Evolutionary conservation across 2,888 invertebrate genomes (phyloP).

Genomic region (Abrostola triplasia): DNA sequence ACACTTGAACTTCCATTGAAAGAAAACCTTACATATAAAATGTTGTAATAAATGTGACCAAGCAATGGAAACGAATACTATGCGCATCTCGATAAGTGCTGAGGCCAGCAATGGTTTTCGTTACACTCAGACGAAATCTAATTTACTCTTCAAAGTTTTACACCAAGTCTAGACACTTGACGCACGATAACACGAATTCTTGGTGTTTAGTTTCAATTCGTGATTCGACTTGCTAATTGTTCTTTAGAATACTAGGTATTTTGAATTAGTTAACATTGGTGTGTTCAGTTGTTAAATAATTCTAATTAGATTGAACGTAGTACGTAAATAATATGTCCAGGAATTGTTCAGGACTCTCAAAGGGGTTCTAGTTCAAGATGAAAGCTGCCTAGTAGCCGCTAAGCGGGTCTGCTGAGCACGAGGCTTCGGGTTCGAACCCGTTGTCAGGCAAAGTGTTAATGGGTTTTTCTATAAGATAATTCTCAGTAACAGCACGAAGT

Average conservation of each 20-base stretch:
- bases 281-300: background rate
- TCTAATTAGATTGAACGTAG: no score
- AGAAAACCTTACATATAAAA: background rate
- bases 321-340: no score
- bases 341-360: no score
- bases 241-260: constrained; percentile 32
- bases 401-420: no score
- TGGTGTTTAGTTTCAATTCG: constrained; percentile 68
- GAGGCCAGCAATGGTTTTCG: constrained; percentile 76
- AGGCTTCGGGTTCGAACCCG: no score
- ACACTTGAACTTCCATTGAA: no score
- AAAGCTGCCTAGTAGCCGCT: no score
- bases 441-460: no score
- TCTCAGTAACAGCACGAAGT: no score
- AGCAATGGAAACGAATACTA: constrained; percentile 54
- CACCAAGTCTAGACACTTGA: constrained; percentile 72
- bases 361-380: no score
- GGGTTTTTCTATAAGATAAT: no score
- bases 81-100: constrained; percentile 77
- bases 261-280: constrained; percentile 21
- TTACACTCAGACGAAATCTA: constrained; percentile 82
- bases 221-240: constrained; percentile 37
- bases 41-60: background rate
- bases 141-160: constrained; percentile 81
- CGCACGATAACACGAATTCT: constrained; percentile 47